Evolutionary conservation across 2,113 vertebrate genomes (phyloP), one percentile per base, ranked within the genome.

Genomic region (Drymodes brunneopygia): DNA sequence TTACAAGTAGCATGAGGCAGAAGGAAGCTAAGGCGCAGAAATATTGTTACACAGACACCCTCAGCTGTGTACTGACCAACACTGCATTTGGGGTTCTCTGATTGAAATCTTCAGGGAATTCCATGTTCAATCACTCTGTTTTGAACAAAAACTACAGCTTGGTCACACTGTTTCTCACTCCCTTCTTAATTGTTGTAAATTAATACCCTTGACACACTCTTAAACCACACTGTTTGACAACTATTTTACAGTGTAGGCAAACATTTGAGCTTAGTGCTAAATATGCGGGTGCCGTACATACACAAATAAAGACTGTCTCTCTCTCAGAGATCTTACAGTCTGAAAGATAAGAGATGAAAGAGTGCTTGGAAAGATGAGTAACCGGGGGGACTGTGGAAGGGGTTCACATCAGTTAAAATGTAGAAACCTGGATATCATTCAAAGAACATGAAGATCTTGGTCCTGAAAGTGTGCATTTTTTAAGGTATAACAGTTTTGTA

Each of bases 281-380:
- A 86, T 88, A 78, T 14, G 24, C 40, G 74, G 53, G 53, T 94
- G 62, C 65, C 88, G 71, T 86, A 78, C 50, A 48, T 78, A 96
- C 79, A 92, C 75, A 97, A 95, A 96, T 91, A 95, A 73, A 95
- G 69, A 77, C 91, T 82, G 95, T 92, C 82, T 96, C 90, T 88
- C 90, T 71, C 79, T 94, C 71, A 83, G 86, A 94, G 90, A 90
- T 80, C 88, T 92, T 93, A 88, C 58, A 67, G 79, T 96, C 94
- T 95, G 79, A 93, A 86, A 96, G 94, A 96, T 93, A 92, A 94
- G 78, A 94, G 90, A 96, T 97, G 92, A 96, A 95, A 95, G 94
- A 81, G 48, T 47, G 38, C 51, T 90, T 51, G 67, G 60, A 79
- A 95, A 94, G 78, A 88, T 86, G 82, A 95, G 60, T 70, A 92